Base-by-base conservation (phyloP, 1,140 invertebrate species). In the Drosophila sp. region DNA sequence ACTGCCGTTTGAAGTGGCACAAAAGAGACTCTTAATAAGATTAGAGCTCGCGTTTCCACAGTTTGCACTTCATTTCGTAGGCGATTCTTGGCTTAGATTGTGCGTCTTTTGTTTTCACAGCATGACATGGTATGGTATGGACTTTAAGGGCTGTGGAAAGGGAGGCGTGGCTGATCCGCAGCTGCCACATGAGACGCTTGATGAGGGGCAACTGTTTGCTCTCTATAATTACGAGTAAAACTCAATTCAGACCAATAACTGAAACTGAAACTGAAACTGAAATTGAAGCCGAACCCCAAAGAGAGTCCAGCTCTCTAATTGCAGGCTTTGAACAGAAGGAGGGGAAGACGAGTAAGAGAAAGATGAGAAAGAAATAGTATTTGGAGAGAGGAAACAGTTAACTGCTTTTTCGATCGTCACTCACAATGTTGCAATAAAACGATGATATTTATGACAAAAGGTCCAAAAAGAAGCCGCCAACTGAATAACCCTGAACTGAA, bases 1-100 rank as follows among this genome's bases (percentile, higher is more conserved):
- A 56, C 71, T 83, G 54, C 58, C 76, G 72, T 76, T 83, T 83
- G 80, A 84, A 84, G 76, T 83, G 80, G 41, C 53, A 48, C 9
- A 56, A 38, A 65, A 48, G 41, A 21, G 61, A 57, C 67, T 66
- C 70, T 78, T 78, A 87, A 86, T 87, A 50, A 73, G 82, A 86
- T 87, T 86, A 78, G 66, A 53, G 73, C 46, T 65, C 58, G 69
- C 27, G 25, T 32, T 32, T 54, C 27, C 18, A 46, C 18, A 46
- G 58, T 54, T 72, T 61, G 21, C 64, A 32, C 41, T 50, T 7
- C n/a, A 32, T n/a, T 51, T 27, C 45, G 4, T 32, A 46, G 29
- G 18, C 50, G 16, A 45, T 62, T 62, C 46, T 56, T 38, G 56
- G 67, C 66, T 71, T 38, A 58, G 72, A 71, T 75, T 75, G 66